Base-by-base conservation (phyloP, 2,888 invertebrate species). In the Nipponacmea schrenckii region DNA sequence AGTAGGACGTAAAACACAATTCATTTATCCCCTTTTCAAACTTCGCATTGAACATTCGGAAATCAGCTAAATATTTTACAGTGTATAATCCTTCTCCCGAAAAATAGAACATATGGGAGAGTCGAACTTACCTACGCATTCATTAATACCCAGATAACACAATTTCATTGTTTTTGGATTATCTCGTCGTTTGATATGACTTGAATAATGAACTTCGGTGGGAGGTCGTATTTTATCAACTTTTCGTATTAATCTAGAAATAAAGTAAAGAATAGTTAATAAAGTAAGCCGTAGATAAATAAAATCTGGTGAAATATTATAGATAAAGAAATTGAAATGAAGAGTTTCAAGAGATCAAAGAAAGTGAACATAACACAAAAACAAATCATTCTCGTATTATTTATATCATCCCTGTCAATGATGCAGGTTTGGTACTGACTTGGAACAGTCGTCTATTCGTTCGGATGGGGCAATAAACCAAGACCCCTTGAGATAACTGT, bases 111-210 rank as follows among this genome's bases (percentile, higher is more conserved):
- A n/a, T n/a, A n/a, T n/a, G n/a, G 31, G 5, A 31, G 39, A 39
- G 4, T 39, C 10, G 39, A 63, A 75, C 82, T 74, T 79, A 87
- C 87, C 87, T 24, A 87, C 76, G 69, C 82, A 80, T 72, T 87
- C 86, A 73, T 87, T 87, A 50, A 82, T 79, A n/a, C 86, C 87
- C 45, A 87, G 80, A 62, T 84, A 81, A 66, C 85, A 88, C 44
- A 86, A 75, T 73, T 86, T 84, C 15, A 78, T 77, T 15, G 70
- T 76, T 72, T 79, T 84, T 24, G 77, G 65, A 45, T 70, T 74
- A 44, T 80, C 79, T 66, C 79, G 76, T 48, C 80, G 81, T 67
- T 79, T 81, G 15, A 74, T 70, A 56, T 73, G 69, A 56, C 48
- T 56, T 48, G 67, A 71, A 20, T 70, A 74, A 24, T 74, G 71